Evolutionary conservation across 2,113 vertebrate species (phyloP).

Genomic region (Callionymus lyra): DNA sequence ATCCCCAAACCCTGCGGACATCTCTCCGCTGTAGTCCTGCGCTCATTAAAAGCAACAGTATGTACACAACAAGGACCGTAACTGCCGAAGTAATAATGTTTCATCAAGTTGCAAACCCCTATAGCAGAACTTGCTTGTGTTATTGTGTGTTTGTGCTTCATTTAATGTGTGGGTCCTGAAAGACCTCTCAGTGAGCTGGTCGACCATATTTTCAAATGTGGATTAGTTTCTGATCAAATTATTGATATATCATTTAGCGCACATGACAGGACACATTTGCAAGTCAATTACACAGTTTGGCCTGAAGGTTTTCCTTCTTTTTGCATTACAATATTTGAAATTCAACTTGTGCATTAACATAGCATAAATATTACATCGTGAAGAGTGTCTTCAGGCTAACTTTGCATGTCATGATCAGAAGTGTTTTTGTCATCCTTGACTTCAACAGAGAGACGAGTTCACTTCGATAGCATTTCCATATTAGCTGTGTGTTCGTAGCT

Average conservation of each 20-base stretch:
- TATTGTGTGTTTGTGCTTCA: neutral
- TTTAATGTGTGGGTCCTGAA: neutral
- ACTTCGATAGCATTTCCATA: slow-evolving; percentile 3
- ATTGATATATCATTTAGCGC: slow-evolving; percentile 47
- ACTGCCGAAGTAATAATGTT: too few relatives aligned
- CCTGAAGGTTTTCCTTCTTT: slow-evolving; percentile 34
- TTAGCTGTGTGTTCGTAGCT: slow-evolving; percentile 3
- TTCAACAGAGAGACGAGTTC: slow-evolving; percentile 6
- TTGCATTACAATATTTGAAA: slow-evolving; percentile 48
- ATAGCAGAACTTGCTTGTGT: too few relatives aligned
- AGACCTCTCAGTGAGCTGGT: too few relatives aligned
- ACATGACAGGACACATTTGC: slow-evolving; percentile 44
- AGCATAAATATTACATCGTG: slow-evolving; percentile 54
- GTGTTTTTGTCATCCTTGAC: slow-evolving; percentile 13
- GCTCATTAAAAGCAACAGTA: too few relatives aligned
- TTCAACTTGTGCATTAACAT: slow-evolving; percentile 43
- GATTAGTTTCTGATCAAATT: too few relatives aligned
- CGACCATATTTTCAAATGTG: too few relatives aligned
- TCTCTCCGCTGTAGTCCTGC: too few relatives aligned
- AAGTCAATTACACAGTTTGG: slow-evolving; percentile 55
- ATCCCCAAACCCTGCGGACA: too few relatives aligned
- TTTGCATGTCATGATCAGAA: slow-evolving; percentile 16
- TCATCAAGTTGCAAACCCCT: too few relatives aligned
- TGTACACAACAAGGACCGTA: too few relatives aligned
- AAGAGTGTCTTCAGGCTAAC: slow-evolving; percentile 27